phyloP scores from a whole-genome alignment of 30 jellyfish, hydroid and myxozoan genomes.

The Pseudorhiza aurosa region DNA sequence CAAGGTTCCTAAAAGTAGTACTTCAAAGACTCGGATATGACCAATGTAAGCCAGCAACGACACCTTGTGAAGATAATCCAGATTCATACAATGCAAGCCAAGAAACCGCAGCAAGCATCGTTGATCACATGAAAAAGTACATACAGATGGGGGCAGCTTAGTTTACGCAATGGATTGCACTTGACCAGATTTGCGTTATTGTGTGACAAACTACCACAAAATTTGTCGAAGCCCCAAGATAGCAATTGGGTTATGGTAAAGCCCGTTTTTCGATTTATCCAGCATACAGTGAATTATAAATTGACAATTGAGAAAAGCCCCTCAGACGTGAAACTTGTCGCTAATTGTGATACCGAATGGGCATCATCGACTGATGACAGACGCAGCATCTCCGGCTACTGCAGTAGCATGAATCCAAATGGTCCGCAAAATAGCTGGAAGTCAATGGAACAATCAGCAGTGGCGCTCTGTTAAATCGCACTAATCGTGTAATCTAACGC shows the following conservation, averaged over 20 bases:
- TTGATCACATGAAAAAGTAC: constrained; percentile 13
- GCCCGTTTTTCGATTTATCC: constrained; percentile 18
- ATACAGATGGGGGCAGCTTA: constrained; percentile 37
- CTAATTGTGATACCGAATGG: constrained; percentile 72
- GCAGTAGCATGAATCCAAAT: constrained; percentile 14
- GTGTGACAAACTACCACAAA: constrained; percentile 51
- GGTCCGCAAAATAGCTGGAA: constrained; percentile 40
- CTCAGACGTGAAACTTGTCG: constrained; percentile 2
- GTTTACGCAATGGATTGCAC: constrained; percentile 57
- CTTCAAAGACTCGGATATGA: constrained; percentile 21
- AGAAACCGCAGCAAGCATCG: neutral
- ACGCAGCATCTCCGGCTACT: constrained; percentile 51
- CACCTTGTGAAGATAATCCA: constrained; percentile 42
- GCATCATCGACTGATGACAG: constrained; percentile 58
- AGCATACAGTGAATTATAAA: constrained; percentile 19
- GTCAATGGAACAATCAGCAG: constrained; percentile 14
- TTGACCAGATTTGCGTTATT: constrained; percentile 30
- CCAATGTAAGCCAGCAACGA: constrained; percentile 42
- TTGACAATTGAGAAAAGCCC: constrained; percentile 12
- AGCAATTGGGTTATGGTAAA: constrained; percentile 6
- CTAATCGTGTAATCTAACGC: no score
- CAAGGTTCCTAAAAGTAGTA: neutral
- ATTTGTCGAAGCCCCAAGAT: neutral
- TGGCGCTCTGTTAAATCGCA: no score
- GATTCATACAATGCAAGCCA: constrained; percentile 7